These are phyloP conservation scores for Sula dactylatra DNA, from an alignment of 2,113 vertebrate genomes.

Conservation along the genomic window DNA sequence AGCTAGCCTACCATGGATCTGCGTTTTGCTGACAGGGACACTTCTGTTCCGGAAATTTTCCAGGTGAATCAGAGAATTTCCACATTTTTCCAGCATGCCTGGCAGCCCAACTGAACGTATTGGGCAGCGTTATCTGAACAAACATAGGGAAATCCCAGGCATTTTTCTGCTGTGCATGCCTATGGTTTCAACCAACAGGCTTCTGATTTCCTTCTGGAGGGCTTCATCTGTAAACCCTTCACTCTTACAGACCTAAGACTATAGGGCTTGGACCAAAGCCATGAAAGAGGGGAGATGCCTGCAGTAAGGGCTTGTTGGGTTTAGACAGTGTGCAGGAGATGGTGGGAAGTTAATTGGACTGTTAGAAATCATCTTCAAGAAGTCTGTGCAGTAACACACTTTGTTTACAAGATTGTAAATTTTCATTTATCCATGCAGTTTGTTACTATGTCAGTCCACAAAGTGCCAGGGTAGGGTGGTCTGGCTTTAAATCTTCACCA, in stretches of 20 bases:
- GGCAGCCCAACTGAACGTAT: accelerated
- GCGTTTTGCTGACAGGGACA: neutral
- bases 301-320: neutral
- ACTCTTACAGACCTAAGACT: neutral
- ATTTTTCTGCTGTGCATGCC: accelerated
- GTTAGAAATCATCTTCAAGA: neutral
- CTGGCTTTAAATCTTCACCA: neutral
- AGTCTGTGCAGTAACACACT: neutral
- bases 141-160: neutral
- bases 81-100: neutral
- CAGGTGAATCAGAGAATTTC: neutral
- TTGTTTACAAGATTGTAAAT: neutral
- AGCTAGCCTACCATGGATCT: neutral
- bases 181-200: neutral
- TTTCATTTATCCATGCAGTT: neutral
- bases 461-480: neutral
- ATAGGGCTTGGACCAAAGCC: neutral
- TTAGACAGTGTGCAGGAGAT: neutral
- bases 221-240: neutral
- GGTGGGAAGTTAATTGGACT: neutral
- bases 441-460: neutral
- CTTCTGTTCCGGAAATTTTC: neutral
- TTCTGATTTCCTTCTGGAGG: neutral
- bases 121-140: neutral
- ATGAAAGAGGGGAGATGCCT: neutral